Base-by-base conservation (phyloP, 2,113 vertebrate species). In the Rhinopomastus cyanomelas region DNA sequence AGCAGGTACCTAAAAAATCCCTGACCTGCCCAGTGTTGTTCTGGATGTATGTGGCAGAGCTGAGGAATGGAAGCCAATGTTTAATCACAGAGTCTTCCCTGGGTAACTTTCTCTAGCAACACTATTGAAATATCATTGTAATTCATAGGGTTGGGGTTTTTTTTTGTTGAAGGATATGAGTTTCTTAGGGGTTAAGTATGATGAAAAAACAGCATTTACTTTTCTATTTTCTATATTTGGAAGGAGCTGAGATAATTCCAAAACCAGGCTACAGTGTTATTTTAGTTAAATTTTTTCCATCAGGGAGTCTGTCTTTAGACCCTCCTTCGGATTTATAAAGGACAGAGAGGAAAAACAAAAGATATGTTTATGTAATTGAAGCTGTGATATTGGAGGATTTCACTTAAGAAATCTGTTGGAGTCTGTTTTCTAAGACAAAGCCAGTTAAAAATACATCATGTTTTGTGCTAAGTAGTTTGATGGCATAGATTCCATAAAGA, bases 401-500 rank as follows among this genome's bases (percentile, higher is more conserved):
- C 69, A 57, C 74, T 87, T 69, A 55, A 87, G 65, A 79, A 81
- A 76, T 36, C 61, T 71, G 52, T 90, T 85, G 77, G 82, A 79
- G 27, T 59, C 64, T 92, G 69, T 80, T 94, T 87, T 71, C 61
- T 85, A 64, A 76, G 72, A 92, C 89, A 88, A 92, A 91, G 81
- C 85, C 72, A 90, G 37, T 34, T 94, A 88, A 95, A 96, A 96
- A 82, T 82, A 65, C 80, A 65, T 78, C 78, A 87, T 89, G 68
- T 92, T 97, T 96, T 94, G 69, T 93, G 87, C 95, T 96, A 97
- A 96, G 96, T 89, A 95, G 85, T 92, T 96, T 90, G 93, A 93
- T 88, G 84, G 84, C 88, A 85, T 42, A 87, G 95, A 90, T 96
- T 96, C 95, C 96, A 46, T 91, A 94, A 95, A 94, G 96, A 76